Percentiles rank a stretch among this genome's conserved stretches.
Conservation (phyloP, 2,888 invertebrate species). For the Leptinotarsa peninsularis region DNA sequence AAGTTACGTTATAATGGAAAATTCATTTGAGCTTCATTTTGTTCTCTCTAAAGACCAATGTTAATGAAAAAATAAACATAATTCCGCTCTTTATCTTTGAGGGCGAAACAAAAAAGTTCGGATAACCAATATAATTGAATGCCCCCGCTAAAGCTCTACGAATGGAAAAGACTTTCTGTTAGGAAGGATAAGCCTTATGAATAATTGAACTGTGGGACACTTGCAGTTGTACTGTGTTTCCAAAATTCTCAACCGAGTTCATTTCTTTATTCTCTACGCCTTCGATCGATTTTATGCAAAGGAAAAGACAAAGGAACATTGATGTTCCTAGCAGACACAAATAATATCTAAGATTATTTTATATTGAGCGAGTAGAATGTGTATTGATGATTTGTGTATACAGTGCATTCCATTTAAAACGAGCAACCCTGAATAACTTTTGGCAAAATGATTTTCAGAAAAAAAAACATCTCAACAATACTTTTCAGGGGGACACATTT, state of each 20-base stretch:
- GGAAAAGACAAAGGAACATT: no score
- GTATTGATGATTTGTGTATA: no score
- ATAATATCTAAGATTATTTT: no score
- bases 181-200: constrained; percentile 28
- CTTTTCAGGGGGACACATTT: no score
- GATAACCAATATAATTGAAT: constrained; percentile 24
- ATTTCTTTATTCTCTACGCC: not conserved
- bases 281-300: no score
- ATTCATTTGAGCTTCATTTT: constrained; percentile 20
- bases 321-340: no score
- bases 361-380: no score
- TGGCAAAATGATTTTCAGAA: no score
- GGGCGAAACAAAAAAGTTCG: constrained; percentile 13
- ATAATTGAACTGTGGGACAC: constrained; percentile 28
- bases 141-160: constrained; percentile 8
- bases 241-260: not conserved
- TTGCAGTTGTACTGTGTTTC: constrained; percentile 25
- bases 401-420: no score
- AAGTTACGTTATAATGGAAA: constrained; percentile 25
- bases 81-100: constrained; percentile 13
- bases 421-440: no score
- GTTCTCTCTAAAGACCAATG: constrained; percentile 17
- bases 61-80: constrained; percentile 25
- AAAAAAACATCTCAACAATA: no score
- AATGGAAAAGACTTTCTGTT: constrained; percentile 4